A percentile compares a stretch with the other conserved stretches of the same genome.
Evolutionary conservation across 2,113 vertebrate species (phyloP).

Genomic region (Aptenodytes forsteri): DNA sequence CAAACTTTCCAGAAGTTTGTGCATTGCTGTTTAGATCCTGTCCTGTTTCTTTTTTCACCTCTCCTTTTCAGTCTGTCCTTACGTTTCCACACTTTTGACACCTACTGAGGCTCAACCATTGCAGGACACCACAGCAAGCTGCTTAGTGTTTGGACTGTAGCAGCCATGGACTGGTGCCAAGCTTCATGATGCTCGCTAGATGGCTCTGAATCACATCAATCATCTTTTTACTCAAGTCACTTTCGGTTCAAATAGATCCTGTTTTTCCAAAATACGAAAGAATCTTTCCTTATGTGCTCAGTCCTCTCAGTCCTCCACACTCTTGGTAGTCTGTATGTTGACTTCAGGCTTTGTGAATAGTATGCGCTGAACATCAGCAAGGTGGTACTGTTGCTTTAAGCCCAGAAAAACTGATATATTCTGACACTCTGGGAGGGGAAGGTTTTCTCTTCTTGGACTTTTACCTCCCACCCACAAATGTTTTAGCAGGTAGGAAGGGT

Average conservation of each 20-base stretch:
- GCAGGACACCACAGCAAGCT: neutral
- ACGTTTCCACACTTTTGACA: neutral
- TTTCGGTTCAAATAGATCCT: neutral
- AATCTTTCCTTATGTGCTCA: neutral
- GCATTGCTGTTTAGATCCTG: neutral
- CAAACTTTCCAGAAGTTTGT: constrained; percentile 9
- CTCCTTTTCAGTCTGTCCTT: neutral
- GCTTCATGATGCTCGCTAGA: neutral
- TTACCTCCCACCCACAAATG: neutral
- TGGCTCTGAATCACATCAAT: neutral
- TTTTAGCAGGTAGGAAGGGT: neutral
- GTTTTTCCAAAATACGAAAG: neutral
- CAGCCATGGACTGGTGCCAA: neutral
- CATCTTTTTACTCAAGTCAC: neutral
- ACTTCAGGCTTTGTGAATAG: neutral
- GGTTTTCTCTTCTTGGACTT: neutral
- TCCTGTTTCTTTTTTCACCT: neutral
- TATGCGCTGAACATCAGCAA: neutral
- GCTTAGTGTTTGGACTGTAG: neutral
- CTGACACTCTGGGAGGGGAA: neutral
- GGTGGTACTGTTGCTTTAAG: neutral
- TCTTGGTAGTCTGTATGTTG: neutral
- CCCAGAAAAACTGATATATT: neutral
- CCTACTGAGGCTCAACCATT: neutral
- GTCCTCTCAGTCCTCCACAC: neutral